These are phyloP conservation scores for Stomatorhinus walkeri DNA, from an alignment of 2,797 vertebrate species.

Conservation along the genomic window DNA sequence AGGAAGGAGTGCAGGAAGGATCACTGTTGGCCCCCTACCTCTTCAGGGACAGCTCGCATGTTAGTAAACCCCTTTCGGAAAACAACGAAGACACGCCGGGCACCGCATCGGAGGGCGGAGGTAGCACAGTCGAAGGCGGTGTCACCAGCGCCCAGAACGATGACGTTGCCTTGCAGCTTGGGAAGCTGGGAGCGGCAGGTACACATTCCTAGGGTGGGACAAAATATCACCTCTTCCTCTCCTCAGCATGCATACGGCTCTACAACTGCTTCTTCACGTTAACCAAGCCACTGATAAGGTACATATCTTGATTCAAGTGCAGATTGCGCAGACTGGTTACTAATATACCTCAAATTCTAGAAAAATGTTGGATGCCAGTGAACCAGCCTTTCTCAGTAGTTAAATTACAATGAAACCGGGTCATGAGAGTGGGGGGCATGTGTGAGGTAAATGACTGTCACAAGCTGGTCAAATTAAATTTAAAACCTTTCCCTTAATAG, in stretches of 20 bases:
- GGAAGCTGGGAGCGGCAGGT: slow-evolving; percentile 72
- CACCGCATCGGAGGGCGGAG: slow-evolving; percentile 86
- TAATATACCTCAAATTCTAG: not conserved
- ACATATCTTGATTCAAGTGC: not conserved
- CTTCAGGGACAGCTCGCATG: slow-evolving; percentile 88
- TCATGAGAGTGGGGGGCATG: not conserved
- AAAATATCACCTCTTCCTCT: not conserved
- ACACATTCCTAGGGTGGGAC: slow-evolving; percentile 71
- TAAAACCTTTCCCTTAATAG: not conserved
- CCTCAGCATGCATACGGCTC: not conserved
- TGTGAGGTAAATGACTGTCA: not conserved
- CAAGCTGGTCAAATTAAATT: not conserved
- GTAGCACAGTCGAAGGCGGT: slow-evolving; percentile 95
- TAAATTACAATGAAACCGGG: not conserved
- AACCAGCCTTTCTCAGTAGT: not conserved
- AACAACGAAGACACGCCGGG: slow-evolving; percentile 75
- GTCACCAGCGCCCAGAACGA: slow-evolving; percentile 88
- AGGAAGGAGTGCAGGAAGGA: not conserved
- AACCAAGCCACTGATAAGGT: not conserved
- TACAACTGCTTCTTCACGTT: not conserved
- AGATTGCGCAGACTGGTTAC: not conserved
- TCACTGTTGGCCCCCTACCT: slow-evolving; percentile 63
- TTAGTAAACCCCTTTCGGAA: slow-evolving; percentile 93
- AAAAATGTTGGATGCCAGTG: not conserved
- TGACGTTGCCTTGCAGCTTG: slow-evolving; percentile 69